Conservation (phyloP, 2,113 vertebrate species). For the Stercorarius parasiticus region DNA sequence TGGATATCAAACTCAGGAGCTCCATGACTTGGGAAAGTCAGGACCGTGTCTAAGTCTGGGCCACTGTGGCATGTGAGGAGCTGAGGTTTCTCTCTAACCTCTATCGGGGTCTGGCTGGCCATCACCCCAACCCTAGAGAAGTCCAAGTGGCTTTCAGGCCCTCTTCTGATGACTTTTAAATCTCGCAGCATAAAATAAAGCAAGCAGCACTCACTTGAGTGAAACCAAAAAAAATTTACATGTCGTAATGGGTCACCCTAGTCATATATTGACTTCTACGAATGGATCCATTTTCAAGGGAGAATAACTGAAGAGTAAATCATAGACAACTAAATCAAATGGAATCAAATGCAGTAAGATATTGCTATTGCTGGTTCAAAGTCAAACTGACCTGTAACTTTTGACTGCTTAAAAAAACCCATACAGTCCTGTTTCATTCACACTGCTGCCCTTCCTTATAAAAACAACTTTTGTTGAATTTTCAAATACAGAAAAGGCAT, state of each 20-base stretch:
- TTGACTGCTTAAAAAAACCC: not conserved
- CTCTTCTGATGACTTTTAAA: not conserved
- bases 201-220: not conserved
- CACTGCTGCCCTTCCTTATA: not conserved
- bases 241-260: not conserved
- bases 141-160: not conserved
- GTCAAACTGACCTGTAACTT: not conserved
- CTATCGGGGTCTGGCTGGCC: not conserved
- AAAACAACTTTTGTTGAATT: not conserved
- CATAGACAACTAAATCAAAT: conserved; percentile 2
- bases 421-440: not conserved
- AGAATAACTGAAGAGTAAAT: conserved; percentile 9
- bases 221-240: not conserved
- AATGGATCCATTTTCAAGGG: not conserved
- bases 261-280: not conserved
- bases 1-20: not conserved
- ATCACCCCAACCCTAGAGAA: fast-evolving
- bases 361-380: not conserved
- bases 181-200: not conserved
- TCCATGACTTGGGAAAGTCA: not conserved
- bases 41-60: not conserved
- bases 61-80: not conserved
- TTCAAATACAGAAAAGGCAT: not conserved
- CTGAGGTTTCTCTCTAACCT: not conserved
- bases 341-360: not conserved